Percentiles rank a stretch among this genome's conserved stretches.
Evolutionary conservation across 2,113 vertebrate species (phyloP).

Genomic region (Vombatus ursinus): DNA sequence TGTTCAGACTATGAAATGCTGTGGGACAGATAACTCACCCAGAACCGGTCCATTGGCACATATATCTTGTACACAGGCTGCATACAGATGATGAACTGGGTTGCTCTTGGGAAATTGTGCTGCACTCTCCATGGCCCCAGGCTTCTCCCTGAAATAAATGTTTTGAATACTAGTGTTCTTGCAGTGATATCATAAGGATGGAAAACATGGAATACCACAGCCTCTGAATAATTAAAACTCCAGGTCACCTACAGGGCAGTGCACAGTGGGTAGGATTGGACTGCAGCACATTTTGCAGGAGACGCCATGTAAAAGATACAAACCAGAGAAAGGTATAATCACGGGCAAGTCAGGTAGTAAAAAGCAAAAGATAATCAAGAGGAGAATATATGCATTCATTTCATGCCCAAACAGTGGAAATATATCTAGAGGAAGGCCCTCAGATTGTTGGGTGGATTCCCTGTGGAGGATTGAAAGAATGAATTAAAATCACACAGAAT

Average conservation of each 20-base stretch:
- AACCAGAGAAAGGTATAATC: not conserved
- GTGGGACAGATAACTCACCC: not conserved
- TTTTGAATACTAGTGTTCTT: not conserved
- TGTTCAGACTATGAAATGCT: not conserved
- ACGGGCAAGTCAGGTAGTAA: not conserved
- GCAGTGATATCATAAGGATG: not conserved
- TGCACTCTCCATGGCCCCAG: not conserved
- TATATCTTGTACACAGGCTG: not conserved
- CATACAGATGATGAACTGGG: not conserved
- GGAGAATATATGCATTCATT: not conserved
- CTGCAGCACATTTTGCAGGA: not conserved
- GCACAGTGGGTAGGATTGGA: not conserved
- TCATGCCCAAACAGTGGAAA: not conserved
- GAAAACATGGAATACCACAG: not conserved
- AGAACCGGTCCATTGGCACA: not conserved
- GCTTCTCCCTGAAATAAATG: not conserved
- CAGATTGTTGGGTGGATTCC: not conserved
- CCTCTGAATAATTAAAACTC: not conserved
- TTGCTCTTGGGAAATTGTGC: not conserved
- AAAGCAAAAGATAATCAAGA: not conserved
- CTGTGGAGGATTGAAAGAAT: not conserved
- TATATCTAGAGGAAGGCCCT: not conserved
- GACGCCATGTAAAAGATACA: not conserved
- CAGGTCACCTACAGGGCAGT: not conserved
- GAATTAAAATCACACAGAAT: not conserved